A percentile compares a stretch with the other conserved stretches of the same genome.
Evolutionary conservation across 2,113 vertebrate genomes (phyloP).

Genomic region (Zosterops borbonicus): DNA sequence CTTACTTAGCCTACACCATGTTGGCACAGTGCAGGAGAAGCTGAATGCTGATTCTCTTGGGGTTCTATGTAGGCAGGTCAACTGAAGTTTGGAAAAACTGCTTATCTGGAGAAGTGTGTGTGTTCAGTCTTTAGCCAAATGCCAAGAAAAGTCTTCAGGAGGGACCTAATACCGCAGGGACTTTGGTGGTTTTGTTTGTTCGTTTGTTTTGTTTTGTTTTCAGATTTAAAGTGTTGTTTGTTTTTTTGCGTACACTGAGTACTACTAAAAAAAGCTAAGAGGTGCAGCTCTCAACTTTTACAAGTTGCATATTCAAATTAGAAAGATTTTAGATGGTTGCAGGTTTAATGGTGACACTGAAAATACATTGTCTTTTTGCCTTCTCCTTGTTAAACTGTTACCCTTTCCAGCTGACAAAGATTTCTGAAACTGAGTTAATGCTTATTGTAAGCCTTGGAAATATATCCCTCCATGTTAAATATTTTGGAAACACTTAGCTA

Average conservation of each 20-base stretch:
- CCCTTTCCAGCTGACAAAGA: not conserved
- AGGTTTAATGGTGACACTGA: not conserved
- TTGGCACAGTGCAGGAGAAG: not conserved
- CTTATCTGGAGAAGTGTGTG: not conserved
- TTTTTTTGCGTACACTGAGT: not conserved
- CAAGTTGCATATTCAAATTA: not conserved
- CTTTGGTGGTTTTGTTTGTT: not conserved
- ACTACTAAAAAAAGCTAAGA: not conserved
- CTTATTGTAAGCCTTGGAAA: not conserved
- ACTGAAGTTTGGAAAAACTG: not conserved
- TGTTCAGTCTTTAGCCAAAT: not conserved
- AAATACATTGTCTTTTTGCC: not conserved
- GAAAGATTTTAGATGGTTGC: not conserved
- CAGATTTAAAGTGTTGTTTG: not conserved
- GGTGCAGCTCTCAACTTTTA: not conserved
- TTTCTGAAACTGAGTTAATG: not conserved
- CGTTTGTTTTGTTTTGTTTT: not conserved
- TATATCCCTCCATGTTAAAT: not conserved
- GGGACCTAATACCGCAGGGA: not conserved
- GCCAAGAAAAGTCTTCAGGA: not conserved
- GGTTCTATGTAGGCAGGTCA: not conserved
- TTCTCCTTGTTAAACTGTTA: not conserved
- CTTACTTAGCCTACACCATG: not conserved
- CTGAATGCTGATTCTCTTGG: not conserved
- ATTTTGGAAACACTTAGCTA: not conserved